These are phyloP conservation scores for Drosophila orosa DNA, from an alignment of 1,140 invertebrate species.

Conservation along the genomic window DNA sequence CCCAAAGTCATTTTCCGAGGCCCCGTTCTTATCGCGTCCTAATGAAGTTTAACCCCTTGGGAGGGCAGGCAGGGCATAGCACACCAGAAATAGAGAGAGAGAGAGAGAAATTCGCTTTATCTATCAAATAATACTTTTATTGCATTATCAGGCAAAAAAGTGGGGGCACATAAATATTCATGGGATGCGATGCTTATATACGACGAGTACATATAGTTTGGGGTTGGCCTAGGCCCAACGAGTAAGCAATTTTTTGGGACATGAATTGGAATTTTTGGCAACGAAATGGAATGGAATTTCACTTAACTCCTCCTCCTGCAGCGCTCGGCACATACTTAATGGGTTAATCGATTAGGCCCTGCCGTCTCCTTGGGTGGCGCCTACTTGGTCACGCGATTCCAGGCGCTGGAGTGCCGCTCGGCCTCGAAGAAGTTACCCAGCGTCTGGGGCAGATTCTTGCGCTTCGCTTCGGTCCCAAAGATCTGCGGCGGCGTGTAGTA, in stretches of 20 bases:
- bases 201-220: slow-evolving; percentile 10
- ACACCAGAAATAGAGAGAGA: not conserved
- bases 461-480: slow-evolving; percentile 58
- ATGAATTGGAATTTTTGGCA: slow-evolving; percentile 51
- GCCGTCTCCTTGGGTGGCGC: slow-evolving; percentile 18
- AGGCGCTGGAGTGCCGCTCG: slow-evolving; percentile 62
- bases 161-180: slow-evolving; percentile 48
- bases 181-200: slow-evolving; percentile 45
- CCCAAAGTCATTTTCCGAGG: slow-evolving; percentile 34
- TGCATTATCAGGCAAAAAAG: slow-evolving; percentile 45
- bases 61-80: not conserved
- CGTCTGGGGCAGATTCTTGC: slow-evolving; percentile 60
- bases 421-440: slow-evolving; percentile 62
- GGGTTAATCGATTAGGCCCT: slow-evolving; percentile 60
- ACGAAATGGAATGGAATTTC: slow-evolving; percentile 53
- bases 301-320: slow-evolving; percentile 28
- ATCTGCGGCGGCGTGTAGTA: slow-evolving; percentile 58
- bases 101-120: slow-evolving; percentile 29
- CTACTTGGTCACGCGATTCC: slow-evolving; percentile 74
- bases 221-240: slow-evolving; percentile 5
- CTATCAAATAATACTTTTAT: slow-evolving; percentile 57
- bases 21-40: slow-evolving; percentile 32
- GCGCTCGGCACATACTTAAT: slow-evolving; percentile 52
- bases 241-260: slow-evolving; percentile 28
- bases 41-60: slow-evolving; percentile 55